A percentile compares a stretch with the other conserved stretches of the same genome.
Conservation (phyloP, 2,888 invertebrate species). For the Cetonia aurata region DNA sequence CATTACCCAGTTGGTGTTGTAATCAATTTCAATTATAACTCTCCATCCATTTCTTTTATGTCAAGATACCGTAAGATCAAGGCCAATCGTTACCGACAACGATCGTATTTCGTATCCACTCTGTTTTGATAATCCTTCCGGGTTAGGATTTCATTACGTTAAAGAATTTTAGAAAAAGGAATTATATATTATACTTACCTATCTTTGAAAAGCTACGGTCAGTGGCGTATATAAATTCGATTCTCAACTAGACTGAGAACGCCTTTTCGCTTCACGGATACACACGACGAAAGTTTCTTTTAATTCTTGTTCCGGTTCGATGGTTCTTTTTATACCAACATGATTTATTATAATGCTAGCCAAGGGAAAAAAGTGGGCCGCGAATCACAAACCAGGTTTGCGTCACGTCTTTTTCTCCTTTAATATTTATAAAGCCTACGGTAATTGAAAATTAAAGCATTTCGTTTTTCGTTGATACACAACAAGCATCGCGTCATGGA, state of each 20-base stretch:
- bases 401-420: slow-evolving; percentile 31
- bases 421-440: slow-evolving; percentile 39
- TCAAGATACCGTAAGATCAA: slow-evolving; percentile 24
- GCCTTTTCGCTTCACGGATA: slow-evolving; percentile 21
- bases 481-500: slow-evolving; percentile 33
- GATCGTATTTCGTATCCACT: slow-evolving; percentile 2
- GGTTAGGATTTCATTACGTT: slow-evolving; percentile 14
- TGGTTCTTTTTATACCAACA: slow-evolving; percentile 36
- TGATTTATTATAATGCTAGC: slow-evolving; percentile 39
- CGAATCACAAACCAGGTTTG: slow-evolving; percentile 26
- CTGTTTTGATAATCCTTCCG: slow-evolving; percentile 18
- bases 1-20: neutral
- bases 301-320: slow-evolving; percentile 34
- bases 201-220: slow-evolving; percentile 7
- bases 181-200: slow-evolving; percentile 14
- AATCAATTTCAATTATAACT: slow-evolving; percentile 19
- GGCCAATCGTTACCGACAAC: slow-evolving; percentile 24
- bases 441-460: slow-evolving; percentile 42
- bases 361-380: slow-evolving; percentile 31
- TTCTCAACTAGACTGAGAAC: slow-evolving; percentile 15
- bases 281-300: slow-evolving; percentile 35
- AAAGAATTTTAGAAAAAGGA: neutral
- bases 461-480: slow-evolving; percentile 37
- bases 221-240: slow-evolving; percentile 11
- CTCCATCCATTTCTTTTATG: slow-evolving; percentile 28